Evolutionary conservation across 2,797 vertebrate genomes (phyloP).

Genomic region (Mormyrops attenuatus): DNA sequence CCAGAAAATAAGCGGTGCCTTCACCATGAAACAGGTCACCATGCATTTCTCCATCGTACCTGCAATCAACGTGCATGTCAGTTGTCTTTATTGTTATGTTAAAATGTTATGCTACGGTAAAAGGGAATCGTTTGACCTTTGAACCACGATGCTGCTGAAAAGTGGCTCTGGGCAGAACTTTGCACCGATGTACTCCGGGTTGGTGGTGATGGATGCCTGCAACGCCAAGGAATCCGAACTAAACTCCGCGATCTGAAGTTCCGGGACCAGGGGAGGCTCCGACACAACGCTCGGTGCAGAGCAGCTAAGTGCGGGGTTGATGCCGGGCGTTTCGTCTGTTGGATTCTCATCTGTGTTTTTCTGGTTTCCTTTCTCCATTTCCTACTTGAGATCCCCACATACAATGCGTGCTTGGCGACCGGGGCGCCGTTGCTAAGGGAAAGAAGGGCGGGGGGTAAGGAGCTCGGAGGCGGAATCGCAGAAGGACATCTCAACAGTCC

Average conservation of each 20-base stretch:
- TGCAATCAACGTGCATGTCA: slow-evolving; percentile 43
- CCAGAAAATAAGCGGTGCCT: slow-evolving; percentile 71
- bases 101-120: neutral
- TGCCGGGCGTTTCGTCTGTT: neutral
- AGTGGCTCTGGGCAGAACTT: slow-evolving; percentile 37
- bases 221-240: neutral
- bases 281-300: neutral
- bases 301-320: neutral
- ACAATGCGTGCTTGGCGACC: slow-evolving; percentile 43
- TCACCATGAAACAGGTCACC: slow-evolving; percentile 67
- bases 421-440: slow-evolving; percentile 21
- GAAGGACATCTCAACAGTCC: neutral
- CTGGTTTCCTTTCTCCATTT: slow-evolving; percentile 27
- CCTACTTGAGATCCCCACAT: neutral
- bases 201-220: neutral
- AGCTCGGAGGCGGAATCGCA: neutral
- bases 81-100: neutral
- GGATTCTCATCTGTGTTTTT: neutral
- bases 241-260: neutral
- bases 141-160: slow-evolving; percentile 56
- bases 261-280: neutral
- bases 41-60: slow-evolving; percentile 72
- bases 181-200: neutral
- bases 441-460: neutral
- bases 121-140: slow-evolving; percentile 57